Conservation (phyloP, 92 coral and sea anemone genomes). For the Phenganax subtilis region DNA sequence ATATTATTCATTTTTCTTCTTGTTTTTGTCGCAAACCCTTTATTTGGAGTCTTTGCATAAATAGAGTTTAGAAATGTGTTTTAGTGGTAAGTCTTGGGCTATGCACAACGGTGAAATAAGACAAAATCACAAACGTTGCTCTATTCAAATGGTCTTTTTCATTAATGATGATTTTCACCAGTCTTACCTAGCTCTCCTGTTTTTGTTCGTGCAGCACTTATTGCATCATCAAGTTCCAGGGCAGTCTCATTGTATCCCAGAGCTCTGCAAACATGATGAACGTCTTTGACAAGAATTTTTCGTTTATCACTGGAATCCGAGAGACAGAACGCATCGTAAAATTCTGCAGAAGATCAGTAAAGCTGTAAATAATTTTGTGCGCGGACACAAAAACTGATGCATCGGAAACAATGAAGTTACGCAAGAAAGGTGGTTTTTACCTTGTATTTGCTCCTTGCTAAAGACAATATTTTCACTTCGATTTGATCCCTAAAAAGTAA, state of each 20-base stretch:
- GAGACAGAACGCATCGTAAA: conserved; percentile 27
- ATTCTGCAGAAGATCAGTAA: conserved; percentile 3
- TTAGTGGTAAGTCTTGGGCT: background rate
- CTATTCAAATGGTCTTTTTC: too few relatives aligned
- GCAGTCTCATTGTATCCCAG: conserved; percentile 38
- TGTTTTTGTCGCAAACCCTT: too few relatives aligned
- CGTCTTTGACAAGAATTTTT: conserved; percentile 17
- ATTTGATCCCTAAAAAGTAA: conserved; percentile 5
- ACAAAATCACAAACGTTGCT: background rate
- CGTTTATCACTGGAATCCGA: conserved; percentile 25
- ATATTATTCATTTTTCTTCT: too few relatives aligned
- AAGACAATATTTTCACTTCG: conserved; percentile 9
- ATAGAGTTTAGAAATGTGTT: too few relatives aligned
- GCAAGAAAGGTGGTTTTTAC: background rate
- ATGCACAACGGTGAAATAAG: background rate
- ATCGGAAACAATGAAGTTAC: background rate
- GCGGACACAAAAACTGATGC: too few relatives aligned
- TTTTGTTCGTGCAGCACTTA: conserved; percentile 1
- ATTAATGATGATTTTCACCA: too few relatives aligned
- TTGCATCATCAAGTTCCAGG: conserved; percentile 19
- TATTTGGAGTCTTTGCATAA: too few relatives aligned
- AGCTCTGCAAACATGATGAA: conserved; percentile 13
- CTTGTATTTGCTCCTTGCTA: conserved; percentile 23
- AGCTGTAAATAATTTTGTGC: background rate
- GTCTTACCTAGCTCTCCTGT: conserved; percentile 29